phyloP scores from a whole-genome alignment of 2,797 vertebrate species.

The Oryzias dopingdopingensis region DNA sequence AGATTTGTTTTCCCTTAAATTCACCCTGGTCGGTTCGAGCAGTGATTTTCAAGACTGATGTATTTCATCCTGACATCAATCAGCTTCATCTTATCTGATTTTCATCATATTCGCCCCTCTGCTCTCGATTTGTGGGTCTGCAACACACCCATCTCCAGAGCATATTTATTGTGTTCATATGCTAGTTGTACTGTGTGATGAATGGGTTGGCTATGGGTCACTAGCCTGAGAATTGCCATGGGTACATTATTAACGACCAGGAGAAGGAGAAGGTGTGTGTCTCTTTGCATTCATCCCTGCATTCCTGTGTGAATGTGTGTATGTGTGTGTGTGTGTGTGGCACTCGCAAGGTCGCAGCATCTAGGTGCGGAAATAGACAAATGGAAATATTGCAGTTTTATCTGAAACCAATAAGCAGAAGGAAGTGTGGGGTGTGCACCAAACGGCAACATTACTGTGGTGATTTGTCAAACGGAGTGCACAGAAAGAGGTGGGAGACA shows the following conservation, averaged over 20 bases:
- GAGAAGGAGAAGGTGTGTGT: conserved; percentile 37
- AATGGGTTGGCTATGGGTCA: conserved; percentile 70
- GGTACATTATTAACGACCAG: conserved; percentile 69
- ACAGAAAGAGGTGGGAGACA: conserved; percentile 31
- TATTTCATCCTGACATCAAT: conserved; percentile 26
- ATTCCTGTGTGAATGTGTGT: neutral
- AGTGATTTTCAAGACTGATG: conserved; percentile 21
- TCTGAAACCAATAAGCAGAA: conserved; percentile 72
- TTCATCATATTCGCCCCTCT: conserved; percentile 50
- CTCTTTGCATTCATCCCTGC: neutral
- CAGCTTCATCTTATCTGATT: conserved; percentile 42
- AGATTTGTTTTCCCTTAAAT: neutral
- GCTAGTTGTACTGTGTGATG: conserved; percentile 71
- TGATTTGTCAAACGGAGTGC: conserved; percentile 64
- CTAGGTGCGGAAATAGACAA: conserved; percentile 59
- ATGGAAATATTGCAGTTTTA: conserved; percentile 73
- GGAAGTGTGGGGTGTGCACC: conserved; percentile 46
- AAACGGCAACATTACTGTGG: conserved; percentile 63
- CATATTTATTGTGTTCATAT: conserved; percentile 71
- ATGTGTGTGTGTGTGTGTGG: conserved; percentile 20
- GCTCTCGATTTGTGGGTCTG: conserved; percentile 17
- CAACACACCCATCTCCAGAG: conserved; percentile 46
- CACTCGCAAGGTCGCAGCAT: conserved; percentile 15
- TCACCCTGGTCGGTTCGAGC: conserved; percentile 7
- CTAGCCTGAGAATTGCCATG: conserved; percentile 63